Base-by-base conservation (phyloP, 2,888 invertebrate genomes). In the Drosophila parthenogenetica region DNA sequence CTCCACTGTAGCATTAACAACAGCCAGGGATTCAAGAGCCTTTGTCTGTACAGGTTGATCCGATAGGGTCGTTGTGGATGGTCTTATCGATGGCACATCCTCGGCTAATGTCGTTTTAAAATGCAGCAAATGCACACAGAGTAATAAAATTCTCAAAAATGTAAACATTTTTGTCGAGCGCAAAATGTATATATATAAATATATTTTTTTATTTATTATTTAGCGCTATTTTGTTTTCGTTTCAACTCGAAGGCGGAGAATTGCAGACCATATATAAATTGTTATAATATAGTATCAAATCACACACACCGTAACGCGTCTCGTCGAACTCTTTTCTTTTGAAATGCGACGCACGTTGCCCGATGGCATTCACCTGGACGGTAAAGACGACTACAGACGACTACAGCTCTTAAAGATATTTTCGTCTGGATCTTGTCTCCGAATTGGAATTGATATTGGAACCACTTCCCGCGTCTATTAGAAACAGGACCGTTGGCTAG, bases 291-390 rank as follows among this genome's bases (percentile, higher is more conserved):
- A 61, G 68, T 71, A 70, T 83, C 42, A 22, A 66, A 63, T 59
- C 62, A 70, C 79, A 83, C 79, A 83, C 70, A 68, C 11, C 65
- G 66, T 86, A 67, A 51, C 88, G 77, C 83, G 77, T 57, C 62
- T 69, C 48, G 65, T 55, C 5, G 29, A 29, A 29, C 11, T 35
- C 35, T 35, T 35, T 35, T 54, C 35, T 58, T 73, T 67, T 76
- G 40, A 72, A 73, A 85, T 85, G 76, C 85, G 61, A 69, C 66
- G 70, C 85, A 86, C 84, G 88, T 86, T 78, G 71, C 73, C 81
- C 78, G 60, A 81, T 81, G 88, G 85, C 88, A 85, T 85, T 85
- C 87, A 88, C 83, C 86, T 87, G 83, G 76, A 48, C 87, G 76
- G 70, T 43, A 13, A 35, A 35, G 35, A 35, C 35, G 35, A 35